Evolutionary conservation across 2,888 invertebrate species (phyloP).

Genomic region (Seladonia tumulorum): DNA sequence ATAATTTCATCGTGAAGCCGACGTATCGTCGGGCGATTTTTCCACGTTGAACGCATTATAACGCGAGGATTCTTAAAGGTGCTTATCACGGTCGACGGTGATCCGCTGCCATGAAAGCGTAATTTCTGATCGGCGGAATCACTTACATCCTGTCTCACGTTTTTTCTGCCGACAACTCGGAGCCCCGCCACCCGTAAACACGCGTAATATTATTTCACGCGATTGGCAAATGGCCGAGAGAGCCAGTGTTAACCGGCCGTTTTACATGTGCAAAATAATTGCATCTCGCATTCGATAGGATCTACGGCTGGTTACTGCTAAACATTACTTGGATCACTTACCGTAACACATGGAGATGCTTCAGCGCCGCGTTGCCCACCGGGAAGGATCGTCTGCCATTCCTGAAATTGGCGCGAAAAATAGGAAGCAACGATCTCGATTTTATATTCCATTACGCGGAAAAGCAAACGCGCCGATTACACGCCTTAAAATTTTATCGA

Average conservation of each 20-base stretch:
- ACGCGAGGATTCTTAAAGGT: slow-evolving; percentile 45
- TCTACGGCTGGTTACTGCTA: neutral
- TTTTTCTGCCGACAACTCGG: slow-evolving; percentile 34
- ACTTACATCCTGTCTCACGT: slow-evolving; percentile 66
- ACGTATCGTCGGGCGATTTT: slow-evolving; percentile 50
- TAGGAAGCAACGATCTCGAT: neutral
- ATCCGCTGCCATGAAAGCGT: slow-evolving; percentile 57
- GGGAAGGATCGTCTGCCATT: neutral
- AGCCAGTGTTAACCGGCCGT: slow-evolving; percentile 5
- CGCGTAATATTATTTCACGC: slow-evolving; percentile 42
- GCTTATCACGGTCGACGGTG: slow-evolving; percentile 60
- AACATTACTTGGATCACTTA: slow-evolving; percentile 25
- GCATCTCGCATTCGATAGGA: slow-evolving; percentile 18
- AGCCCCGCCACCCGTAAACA: slow-evolving; percentile 16
- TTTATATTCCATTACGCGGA: neutral
- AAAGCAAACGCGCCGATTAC: neutral
- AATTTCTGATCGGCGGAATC: slow-evolving; percentile 69
- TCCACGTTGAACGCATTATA: slow-evolving; percentile 38
- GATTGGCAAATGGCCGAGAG: slow-evolving; percentile 22
- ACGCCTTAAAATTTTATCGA: neutral
- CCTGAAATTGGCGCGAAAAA: neutral
- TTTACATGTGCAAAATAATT: slow-evolving; percentile 23
- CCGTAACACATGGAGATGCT: slow-evolving; percentile 27
- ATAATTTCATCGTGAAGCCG: slow-evolving; percentile 55
- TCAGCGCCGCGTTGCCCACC: neutral